These are phyloP conservation scores for Agonopterix alstromeriana DNA, from an alignment of 2,888 invertebrate species.

Conservation along the genomic window DNA sequence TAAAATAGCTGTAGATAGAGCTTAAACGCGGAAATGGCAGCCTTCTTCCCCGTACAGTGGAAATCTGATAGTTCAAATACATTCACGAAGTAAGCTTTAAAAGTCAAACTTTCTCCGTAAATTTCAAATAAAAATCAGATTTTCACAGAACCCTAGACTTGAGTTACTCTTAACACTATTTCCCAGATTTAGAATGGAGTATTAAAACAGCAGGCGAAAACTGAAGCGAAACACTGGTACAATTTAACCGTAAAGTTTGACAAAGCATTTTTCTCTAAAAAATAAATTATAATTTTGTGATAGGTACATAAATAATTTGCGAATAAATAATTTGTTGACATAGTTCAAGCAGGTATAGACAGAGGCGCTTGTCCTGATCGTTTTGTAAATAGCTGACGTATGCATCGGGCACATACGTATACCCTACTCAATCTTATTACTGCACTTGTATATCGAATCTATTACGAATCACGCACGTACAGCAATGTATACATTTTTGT, in stretches of 20 bases:
- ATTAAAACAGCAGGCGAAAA: conserved; percentile 14
- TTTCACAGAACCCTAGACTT: too few relatives aligned
- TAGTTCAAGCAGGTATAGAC: conserved; percentile 37
- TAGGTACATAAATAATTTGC: conserved; percentile 6
- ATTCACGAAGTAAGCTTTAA: too few relatives aligned
- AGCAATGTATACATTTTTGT: too few relatives aligned
- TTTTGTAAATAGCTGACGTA: conserved; percentile 28
- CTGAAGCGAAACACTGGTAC: conserved; percentile 54
- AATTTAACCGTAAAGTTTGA: conserved; percentile 14
- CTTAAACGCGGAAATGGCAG: too few relatives aligned
- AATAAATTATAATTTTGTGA: conserved; percentile 32
- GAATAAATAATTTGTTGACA: conserved; percentile 40
- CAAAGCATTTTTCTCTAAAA: conserved; percentile 34
- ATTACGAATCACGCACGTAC: too few relatives aligned
- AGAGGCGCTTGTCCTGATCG: conserved; percentile 34
- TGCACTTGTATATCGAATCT: too few relatives aligned
- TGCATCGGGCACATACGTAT: conserved; percentile 20
- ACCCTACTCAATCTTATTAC: too few relatives aligned
- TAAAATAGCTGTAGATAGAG: too few relatives aligned
- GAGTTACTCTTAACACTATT: background rate
- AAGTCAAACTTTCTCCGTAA: too few relatives aligned
- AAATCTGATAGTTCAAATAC: too few relatives aligned
- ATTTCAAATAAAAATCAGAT: too few relatives aligned
- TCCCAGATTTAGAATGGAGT: conserved; percentile 1
- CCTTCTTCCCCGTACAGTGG: too few relatives aligned